Base-by-base conservation (phyloP, 2,113 vertebrate genomes). In the Leucopsar rothschildi region DNA sequence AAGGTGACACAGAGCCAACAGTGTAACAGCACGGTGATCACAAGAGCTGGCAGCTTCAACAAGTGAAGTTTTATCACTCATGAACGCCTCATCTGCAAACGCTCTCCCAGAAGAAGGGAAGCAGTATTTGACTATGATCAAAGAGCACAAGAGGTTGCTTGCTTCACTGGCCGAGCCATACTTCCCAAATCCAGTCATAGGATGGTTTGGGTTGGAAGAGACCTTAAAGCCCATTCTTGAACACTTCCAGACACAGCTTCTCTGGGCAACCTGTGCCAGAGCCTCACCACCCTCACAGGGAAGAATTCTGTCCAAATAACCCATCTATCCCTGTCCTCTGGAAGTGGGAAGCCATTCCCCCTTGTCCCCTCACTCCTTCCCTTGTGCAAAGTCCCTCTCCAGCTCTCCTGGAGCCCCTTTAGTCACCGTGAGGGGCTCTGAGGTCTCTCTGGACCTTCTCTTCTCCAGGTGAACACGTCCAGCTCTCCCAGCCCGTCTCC, bases 241-340 rank as follows among this genome's bases (percentile, higher is more conserved):
- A 68, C 70, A 21, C 9, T 40, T 21, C 29, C 61, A 47, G 24
- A 0, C 78, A 39, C 61, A 21, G 78, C n/a, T 39, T 5, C 60
- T 53, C 39, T 29, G 20, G 12, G 12, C 19, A 29, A 0, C 33
- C 52, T 39, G 19, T 52, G 52, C 23, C 37, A 59, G 45, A 4
- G 37, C 29, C 33, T 53, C 23, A 0, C 9, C 39, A 12, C 20
- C 9, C 53, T 82, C 69, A 25, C n/a, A 53, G 7, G 28, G 23
- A 52, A 21, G 1, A 53, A 45, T 39, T 45, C 19, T n/a, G 6
- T 4, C 39, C 24, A 53, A n/a, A 1, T 4, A 39, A 0, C 24
- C 23, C 39, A 29, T 1, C 61, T 5, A 17, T 0, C 23, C 15
- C 50, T 31, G 35, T 31, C 4, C 17, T 52, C 44, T 44, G 10